Percentiles rank a stretch among this genome's conserved stretches.
phyloP scores from a whole-genome alignment of 2,888 invertebrate species.

The Hypena proboscidalis region DNA sequence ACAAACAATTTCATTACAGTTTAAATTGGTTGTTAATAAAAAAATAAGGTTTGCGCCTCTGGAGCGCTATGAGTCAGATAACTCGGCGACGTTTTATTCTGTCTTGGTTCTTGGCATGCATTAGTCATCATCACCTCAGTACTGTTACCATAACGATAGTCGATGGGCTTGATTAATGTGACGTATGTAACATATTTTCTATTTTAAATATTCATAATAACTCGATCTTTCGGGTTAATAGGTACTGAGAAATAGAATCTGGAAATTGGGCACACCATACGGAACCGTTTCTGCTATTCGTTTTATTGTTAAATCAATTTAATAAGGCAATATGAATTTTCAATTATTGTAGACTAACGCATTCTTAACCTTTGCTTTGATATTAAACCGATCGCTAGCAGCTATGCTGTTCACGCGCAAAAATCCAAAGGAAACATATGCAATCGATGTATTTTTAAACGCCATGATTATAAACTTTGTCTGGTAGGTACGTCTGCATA shows the following conservation, averaged over 20 bases:
- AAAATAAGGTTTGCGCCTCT: conserved; percentile 57
- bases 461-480: no score
- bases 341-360: no score
- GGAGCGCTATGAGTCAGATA: conserved; percentile 61
- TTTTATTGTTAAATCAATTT: conserved; percentile 8
- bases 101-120: conserved; percentile 49
- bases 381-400: conserved; percentile 16
- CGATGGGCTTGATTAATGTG: conserved; percentile 26
- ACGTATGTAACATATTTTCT: conserved; percentile 7
- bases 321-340: conserved; percentile 2
- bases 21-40: conserved; percentile 71
- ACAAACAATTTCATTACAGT: conserved; percentile 64
- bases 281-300: neutral
- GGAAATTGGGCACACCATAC: conserved; percentile 4
- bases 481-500: no score
- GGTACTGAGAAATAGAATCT: conserved; percentile 4
- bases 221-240: neutral
- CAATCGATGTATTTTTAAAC: conserved; percentile 6
- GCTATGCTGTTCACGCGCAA: conserved; percentile 5
- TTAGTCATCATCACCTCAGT: conserved; percentile 54
- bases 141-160: conserved; percentile 24
- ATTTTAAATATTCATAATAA: neutral
- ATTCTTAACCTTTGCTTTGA: conserved; percentile 21
- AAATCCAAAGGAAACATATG: conserved; percentile 5
- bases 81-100: conserved; percentile 53